Base-by-base conservation (phyloP, 2,797 vertebrate species). In the Neosilurus mollespiculum region DNA sequence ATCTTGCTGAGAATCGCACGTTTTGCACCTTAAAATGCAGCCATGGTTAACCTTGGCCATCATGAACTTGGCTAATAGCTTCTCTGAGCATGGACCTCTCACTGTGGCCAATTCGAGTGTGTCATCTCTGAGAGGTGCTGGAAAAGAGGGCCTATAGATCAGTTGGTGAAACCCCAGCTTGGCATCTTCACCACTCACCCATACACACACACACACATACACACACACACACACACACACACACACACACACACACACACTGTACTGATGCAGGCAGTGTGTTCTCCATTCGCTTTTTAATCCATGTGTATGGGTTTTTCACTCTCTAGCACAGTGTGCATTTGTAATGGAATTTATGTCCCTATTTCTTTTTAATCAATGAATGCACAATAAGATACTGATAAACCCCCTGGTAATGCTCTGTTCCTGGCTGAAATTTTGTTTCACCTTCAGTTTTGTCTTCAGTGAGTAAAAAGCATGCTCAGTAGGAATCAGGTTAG, bases 101-200 rank as follows among this genome's bases (percentile, higher is more conserved):
- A 87, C 87, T 90, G 90, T 89, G 91, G 87, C 93, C 93, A 94
- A 94, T 94, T 94, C 94, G 91, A 91, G 85, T 78, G 83, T 93
- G 92, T 92, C 90, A 92, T 88, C 89, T 86, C 88, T 12, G 84
- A 89, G 87, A 89, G 89, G 85, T 88, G 81, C 88, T 15, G 88
- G 83, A 89, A 70, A 84, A 69, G 79, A 24, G 76, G 62, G 56
- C 49, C 76, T 56, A 83, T 82, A 65, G 85, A 81, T 87, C 86
- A 86, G 89, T 84, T 84, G 86, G 92, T 93, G 90, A 92, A 87
- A 84, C 86, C 85, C 79, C 89, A 83, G 65, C 77, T 20, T 81
- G 67, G 78, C 88, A 90, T 89, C 56, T 67, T 61, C 26, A 10
- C 64, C 61, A 87, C 76, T 78, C 2, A 1, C 1, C 58, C 81